A percentile compares a stretch with the other conserved stretches of the same genome.
Evolutionary conservation across 1,140 invertebrate species (phyloP).

Genomic region (Galleria mellonella): DNA sequence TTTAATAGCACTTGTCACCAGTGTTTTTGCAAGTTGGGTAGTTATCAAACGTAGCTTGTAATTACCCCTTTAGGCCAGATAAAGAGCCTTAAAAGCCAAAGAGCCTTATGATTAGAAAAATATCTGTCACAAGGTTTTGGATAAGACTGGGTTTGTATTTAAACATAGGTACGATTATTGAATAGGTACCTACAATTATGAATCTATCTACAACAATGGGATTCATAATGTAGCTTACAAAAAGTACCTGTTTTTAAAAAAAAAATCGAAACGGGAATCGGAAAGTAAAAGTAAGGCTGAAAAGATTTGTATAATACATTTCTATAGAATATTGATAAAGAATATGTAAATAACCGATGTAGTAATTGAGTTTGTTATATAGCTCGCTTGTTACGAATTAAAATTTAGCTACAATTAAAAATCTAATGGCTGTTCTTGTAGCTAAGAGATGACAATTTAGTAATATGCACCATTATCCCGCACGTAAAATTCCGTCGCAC

Average conservation of each 20-base stretch:
- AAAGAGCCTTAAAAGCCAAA: conserved; percentile 3
- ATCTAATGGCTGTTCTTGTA: too few species aligned
- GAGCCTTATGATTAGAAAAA: conserved; percentile 36
- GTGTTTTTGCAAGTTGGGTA: background rate
- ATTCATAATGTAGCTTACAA: too few species aligned
- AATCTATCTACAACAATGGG: too few species aligned
- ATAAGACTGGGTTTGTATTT: conserved; percentile 55
- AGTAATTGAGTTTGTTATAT: conserved; percentile 20
- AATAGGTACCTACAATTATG: background rate
- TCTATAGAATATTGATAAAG: conserved; percentile 12
- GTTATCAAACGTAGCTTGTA: background rate
- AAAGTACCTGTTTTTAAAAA: too few species aligned
- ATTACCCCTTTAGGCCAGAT: background rate
- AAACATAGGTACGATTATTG: conserved; percentile 22
- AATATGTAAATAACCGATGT: conserved; percentile 35
- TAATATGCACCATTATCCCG: conserved; percentile 14
- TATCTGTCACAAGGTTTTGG: conserved; percentile 48
- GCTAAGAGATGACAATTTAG: conserved; percentile 4
- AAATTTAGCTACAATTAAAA: conserved; percentile 18
- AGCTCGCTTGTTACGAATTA: conserved; percentile 23
- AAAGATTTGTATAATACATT: conserved; percentile 23
- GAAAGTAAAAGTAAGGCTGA: conserved; percentile 31
- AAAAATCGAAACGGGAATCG: conserved; percentile 2
- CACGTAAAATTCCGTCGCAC: conserved; percentile 2
- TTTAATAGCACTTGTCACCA: too few species aligned